Base-by-base conservation (phyloP, 2,888 invertebrate genomes). In the Eupelmus urozonus region DNA sequence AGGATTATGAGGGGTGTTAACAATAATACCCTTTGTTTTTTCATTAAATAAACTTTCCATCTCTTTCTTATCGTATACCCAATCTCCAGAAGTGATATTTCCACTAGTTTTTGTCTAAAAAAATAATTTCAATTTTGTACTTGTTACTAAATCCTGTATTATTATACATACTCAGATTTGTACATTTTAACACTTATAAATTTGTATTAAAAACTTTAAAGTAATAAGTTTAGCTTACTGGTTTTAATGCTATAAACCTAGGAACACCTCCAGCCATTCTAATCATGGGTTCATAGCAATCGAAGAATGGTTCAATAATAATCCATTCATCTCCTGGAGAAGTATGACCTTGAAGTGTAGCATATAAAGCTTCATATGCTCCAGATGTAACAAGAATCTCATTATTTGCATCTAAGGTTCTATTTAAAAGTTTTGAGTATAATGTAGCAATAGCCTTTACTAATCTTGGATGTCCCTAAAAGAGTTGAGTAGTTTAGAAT, bases 1-100 rank as follows among this genome's bases (percentile, higher is more conserved):
- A 0, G 99, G 99, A 90, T 99, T 99, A 90, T 99, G 96, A 0
- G 99, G 99, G 0, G 98, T 98, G 90, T 99, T 99, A n/a, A 99
- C 84, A 72, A 99, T 95, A 1, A 99, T 94, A 90, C 96, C 94
- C 92, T 99, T 99, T 0, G 99, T 99, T 88, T 95, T 96, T 1
- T 91, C 87, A 83, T 93, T 97, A 90, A 99, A 98, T 9, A 97
- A 91, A 0, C 92, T 91, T 74, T 93, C 93, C 40, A 99, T 90
- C 87, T 98, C 97, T 5, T 92, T 90, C 74, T 94, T 93, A 88
- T 99, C 97, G 16, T 99, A 91, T 1, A 94, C 93, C 97, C 98
- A 99, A 89, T 98, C 97, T 0, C 93, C 94, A 65, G 98, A 97
- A 9, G 92, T 92, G 2, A 92, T 88, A 0, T 88, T 87, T 0